Conservation (phyloP, 2,113 vertebrate species). For the human (Homo sapiens) region DNA sequence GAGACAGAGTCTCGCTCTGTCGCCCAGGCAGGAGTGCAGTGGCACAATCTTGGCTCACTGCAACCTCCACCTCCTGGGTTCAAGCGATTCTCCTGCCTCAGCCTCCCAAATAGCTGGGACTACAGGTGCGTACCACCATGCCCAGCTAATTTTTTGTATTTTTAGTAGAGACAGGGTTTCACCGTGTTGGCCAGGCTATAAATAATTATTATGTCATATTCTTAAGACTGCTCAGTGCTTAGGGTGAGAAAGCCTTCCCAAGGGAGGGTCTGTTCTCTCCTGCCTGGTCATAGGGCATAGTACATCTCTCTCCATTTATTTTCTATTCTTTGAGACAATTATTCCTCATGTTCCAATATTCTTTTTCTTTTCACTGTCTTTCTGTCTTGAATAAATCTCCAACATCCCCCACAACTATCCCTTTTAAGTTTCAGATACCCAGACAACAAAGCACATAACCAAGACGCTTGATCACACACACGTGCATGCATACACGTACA, state of each 20-base stretch:
- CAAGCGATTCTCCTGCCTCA: too few species aligned
- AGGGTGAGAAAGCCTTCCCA: background rate
- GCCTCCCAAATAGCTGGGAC: too few species aligned
- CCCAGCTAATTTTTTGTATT: too few species aligned
- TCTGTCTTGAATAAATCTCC: background rate
- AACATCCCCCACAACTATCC: background rate
- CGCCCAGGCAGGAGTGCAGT: too few species aligned
- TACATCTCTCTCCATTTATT: background rate
- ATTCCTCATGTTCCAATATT: background rate
- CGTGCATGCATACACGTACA: fast-evolving
- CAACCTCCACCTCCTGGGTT: too few species aligned
- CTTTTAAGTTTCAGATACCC: background rate
- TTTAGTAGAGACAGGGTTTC: too few species aligned
- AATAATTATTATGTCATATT: background rate
- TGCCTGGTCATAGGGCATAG: fast-evolving
- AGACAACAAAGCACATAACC: background rate
- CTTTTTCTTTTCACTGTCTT: background rate
- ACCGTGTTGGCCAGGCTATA: too few species aligned
- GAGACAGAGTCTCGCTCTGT: too few species aligned
- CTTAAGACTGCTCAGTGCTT: background rate
- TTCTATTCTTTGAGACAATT: background rate
- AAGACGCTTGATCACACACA: background rate
- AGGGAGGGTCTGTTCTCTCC: too few species aligned
- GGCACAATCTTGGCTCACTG: too few species aligned
- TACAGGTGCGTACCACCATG: too few species aligned